Base-by-base conservation (phyloP, 2,888 invertebrate genomes). In the Euplexia lucipara region DNA sequence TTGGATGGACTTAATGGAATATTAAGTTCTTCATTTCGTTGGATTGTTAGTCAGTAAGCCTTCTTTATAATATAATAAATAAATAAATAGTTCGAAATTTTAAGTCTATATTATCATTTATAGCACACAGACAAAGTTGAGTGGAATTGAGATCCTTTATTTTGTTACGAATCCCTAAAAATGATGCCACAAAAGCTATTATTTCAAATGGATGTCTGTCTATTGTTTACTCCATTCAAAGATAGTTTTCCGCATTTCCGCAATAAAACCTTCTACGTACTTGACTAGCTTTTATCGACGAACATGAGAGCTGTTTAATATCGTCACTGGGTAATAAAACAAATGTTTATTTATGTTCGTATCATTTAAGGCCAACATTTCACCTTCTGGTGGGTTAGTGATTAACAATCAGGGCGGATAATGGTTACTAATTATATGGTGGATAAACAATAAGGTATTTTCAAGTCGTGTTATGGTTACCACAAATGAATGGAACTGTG, bases 341-440 rank as follows among this genome's bases (percentile, higher is more conserved):
- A 69, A 60, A 78, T 54, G 58, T 63, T 63, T 74, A 77, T 74
- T 60, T 77, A 64, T 41, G 18, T 59, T 22, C 52, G 7, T 72
- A 63, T 58, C 51, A 56, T 64, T 54, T 56, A 34, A 63, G 69
- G 69, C 58, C 73, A 58, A 34, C 45, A n/a, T 30, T 47, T 75
- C 42, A 77, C 78, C 78, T 75, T 72, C 67, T 54, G 60, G 32
- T 67, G 39, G 35, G 22, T 54, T 54, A 47, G 49, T 45, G 22
- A 60, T 52, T 10, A 52, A 59, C 47, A 41, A 74, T 77, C 78
- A 60, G 72, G 78, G 73, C 73, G 66, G 63, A 69, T 56, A 70
- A 48, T 61, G 41, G 54, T 37, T 30, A 60, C 61, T 71, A 69
- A 75, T 75, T 69, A 61, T 75, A 49, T 44, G 42, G 41, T 51